Base-by-base conservation (phyloP, 2,888 invertebrate genomes). In the Himalopsyche anomala region DNA sequence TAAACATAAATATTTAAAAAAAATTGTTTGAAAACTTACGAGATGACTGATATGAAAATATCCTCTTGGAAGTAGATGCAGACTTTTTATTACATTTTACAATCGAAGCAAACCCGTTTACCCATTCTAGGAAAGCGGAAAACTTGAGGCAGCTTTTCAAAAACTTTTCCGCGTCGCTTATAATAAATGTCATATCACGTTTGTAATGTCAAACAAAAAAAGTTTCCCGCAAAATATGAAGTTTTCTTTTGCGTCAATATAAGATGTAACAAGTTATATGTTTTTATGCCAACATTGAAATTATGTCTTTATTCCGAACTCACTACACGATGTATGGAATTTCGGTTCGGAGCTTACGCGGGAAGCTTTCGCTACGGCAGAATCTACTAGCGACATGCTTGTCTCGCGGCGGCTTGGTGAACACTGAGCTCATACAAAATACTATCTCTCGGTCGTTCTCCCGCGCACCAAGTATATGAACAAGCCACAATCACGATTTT, bases 171-270 rank as follows among this genome's bases (percentile, higher is more conserved):
- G 54, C 79, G 82, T 79, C 86, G 83, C 56, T 81, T 80, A 38
- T 84, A 86, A 86, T 86, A 86, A 84, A 86, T 86, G 86, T 86
- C 86, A 86, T 83, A 86, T 86, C 86, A 86, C 86, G 82, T 79
- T 79, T 42, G 80, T 36, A 36, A 56, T 56, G 54, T 83, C 84
- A 36, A 79, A 79, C 56, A 55, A 79, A 80, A 69, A 85, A 82
- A 82, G 79, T 82, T 82, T 55, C 45, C 36, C 19, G 17, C 82
- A 36, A 69, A 81, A 85, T 81, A 80, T 74, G 69, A 74, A 74
- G 74, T 15, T 74, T 74, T 36, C 74, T 36, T 74, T 36, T 38
- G 74, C 74, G 74, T 74, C 74, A 74, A 74, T 74, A 74, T 74
- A 74, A 74, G 74, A 74, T 36, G 74, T 74, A 74, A 74, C 74